Evolutionary conservation across 1,140 invertebrate species (phyloP), one percentile per base, ranked within the genome.

Genomic region (Sitophilus oryzae): DNA sequence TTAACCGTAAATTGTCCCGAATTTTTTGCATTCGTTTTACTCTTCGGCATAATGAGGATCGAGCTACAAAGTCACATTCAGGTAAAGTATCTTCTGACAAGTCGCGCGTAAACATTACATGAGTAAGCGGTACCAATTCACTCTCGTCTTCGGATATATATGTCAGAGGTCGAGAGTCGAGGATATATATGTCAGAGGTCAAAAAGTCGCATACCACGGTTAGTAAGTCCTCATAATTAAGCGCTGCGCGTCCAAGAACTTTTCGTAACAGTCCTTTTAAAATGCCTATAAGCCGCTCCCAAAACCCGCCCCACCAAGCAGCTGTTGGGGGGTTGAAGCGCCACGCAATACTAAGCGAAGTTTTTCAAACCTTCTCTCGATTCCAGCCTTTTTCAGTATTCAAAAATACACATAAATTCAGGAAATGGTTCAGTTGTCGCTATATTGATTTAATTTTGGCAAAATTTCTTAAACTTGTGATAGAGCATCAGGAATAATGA

Each of bases 301-400:
- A 69, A 58, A 59, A 70, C 45, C 65, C 65, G 38, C 66, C 66
- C 67, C 67, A 69, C 66, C 66, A 71, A 1, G 68, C 43, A 14
- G 70, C 66, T 6, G 62, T 48, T 10, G n/a, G 70, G 67, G 69
- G 64, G 49, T 64, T 71, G 51, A 71, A 73, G 25, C 54, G 54
- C 73, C 73, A 75, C 10, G 52, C 14, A 14, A 71, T 68, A 38
- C 45, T 34, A 19, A 58, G 3, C 1, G 45, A n/a, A 3, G 41
- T n/a, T 36, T n/a, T n/a, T n/a, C n/a, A n/a, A n/a, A n/a, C n/a
- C 38, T 22, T 36, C 21, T 14, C 44, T 23, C 43, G 21, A 60
- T 56, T 73, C 59, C 11, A 71, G 10, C 14, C 49, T n/a, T 52
- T 42, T 47, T 48, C 45, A n/a, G 36, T 48, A n/a, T n/a, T n/a